phyloP scores from a whole-genome alignment of 2,113 vertebrate genomes.

The Apeltes quadracus region DNA sequence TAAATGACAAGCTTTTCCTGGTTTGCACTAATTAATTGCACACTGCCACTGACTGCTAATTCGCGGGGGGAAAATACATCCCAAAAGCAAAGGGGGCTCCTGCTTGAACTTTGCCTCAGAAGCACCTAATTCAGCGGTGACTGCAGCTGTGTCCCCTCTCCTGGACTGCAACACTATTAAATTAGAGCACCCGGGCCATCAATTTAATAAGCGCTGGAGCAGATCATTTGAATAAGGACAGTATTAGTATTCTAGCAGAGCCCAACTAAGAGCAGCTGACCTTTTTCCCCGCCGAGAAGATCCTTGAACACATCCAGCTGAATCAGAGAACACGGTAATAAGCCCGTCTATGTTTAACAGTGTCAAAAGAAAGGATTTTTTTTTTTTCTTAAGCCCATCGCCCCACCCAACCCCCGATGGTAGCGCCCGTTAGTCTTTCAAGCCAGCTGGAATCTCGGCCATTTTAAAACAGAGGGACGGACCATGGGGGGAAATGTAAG shows the following conservation, averaged over 20 bases:
- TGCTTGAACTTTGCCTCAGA: conserved; percentile 92
- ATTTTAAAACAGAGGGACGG: conserved; percentile 71
- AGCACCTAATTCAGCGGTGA: conserved; percentile 88
- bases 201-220: conserved; percentile 98
- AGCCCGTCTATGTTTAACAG: conserved; percentile 89
- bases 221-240: conserved; percentile 99
- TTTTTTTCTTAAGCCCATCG: conserved; percentile 60
- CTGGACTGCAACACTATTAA: conserved; percentile 91
- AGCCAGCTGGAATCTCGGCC: conserved; percentile 71
- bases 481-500: conserved; percentile 59
- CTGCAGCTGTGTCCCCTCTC: conserved; percentile 86
- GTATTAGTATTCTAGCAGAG: conserved; percentile 97
- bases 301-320: conserved; percentile 96
- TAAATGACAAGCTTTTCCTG: conserved; percentile 96
- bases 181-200: conserved; percentile 95
- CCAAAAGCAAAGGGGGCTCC: conserved; percentile 84
- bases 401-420: conserved; percentile 52
- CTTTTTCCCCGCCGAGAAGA: conserved; percentile 95
- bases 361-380: conserved; percentile 84
- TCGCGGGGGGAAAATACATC: conserved; percentile 89
- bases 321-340: conserved; percentile 92
- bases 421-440: conserved; percentile 80
- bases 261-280: conserved; percentile 98
- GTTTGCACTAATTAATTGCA: conserved; percentile 95
- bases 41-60: conserved; percentile 90